These are phyloP conservation scores for Heliconius erato DNA, from an alignment of 2,888 invertebrate genomes.

Conservation along the genomic window DNA sequence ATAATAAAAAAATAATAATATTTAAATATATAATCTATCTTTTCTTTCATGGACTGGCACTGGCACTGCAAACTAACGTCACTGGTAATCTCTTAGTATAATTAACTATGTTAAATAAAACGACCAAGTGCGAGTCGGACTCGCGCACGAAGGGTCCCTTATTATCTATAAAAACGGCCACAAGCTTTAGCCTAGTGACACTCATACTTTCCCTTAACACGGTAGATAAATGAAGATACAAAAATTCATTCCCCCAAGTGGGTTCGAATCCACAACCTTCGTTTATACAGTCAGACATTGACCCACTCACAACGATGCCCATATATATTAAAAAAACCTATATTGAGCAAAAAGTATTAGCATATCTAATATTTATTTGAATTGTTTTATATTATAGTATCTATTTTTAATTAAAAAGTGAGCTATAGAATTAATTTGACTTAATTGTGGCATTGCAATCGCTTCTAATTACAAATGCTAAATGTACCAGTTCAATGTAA, in stretches of 20 bases:
- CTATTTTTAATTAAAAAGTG: conserved; percentile 42
- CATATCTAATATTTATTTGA: conserved; percentile 31
- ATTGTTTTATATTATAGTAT: conserved; percentile 28
- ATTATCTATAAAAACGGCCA: no score
- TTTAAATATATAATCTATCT: no score
- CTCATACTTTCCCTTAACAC: not conserved
- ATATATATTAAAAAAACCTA: not conserved
- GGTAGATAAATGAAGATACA: not conserved
- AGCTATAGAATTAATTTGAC: conserved; percentile 36
- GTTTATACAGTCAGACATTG: not conserved
- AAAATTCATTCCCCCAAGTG: not conserved
- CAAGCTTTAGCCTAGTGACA: no score
- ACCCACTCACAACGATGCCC: not conserved
- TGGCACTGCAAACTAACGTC: not conserved
- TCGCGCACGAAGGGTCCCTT: no score
- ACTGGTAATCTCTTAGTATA: not conserved
- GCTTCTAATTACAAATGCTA: conserved; percentile 49
- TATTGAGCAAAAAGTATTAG: not conserved
- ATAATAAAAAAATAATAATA: no score
- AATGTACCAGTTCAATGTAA: conserved; percentile 39
- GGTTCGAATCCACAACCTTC: not conserved
- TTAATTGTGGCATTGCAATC: conserved; percentile 39
- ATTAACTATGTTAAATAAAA: no score
- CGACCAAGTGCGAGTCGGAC: no score
- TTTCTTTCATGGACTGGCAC: not conserved